Conservation (phyloP, 2,888 invertebrate genomes). For the Aporophyla nigra region DNA sequence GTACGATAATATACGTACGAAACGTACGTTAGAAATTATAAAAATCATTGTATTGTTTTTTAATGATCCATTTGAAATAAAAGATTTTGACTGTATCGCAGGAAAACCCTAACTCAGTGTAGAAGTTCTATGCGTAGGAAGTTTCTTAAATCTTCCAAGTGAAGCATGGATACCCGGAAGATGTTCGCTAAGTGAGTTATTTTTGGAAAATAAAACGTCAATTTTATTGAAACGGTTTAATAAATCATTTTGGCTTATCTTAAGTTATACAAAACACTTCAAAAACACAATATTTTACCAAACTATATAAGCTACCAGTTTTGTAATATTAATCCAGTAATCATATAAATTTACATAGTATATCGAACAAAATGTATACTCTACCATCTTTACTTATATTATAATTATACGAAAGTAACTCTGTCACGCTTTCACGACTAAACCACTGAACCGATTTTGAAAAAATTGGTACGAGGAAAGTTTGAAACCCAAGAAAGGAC, state of each 20-base stretch:
- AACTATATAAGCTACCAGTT: background rate
- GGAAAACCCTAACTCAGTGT: background rate
- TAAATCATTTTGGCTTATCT: background rate
- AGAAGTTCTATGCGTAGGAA: too few species aligned
- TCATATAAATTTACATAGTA: too few species aligned
- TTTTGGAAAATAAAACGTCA: background rate
- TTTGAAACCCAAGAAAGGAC: too few species aligned
- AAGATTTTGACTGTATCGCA: too few species aligned
- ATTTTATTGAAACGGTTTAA: background rate
- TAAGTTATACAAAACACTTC: background rate
- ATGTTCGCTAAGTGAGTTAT: background rate
- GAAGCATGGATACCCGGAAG: background rate
- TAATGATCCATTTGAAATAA: background rate
- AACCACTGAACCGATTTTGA: too few species aligned
- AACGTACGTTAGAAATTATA: background rate
- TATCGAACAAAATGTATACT: too few species aligned
- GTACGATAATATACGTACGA: background rate
- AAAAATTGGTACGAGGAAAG: too few species aligned
- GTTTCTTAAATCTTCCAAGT: background rate
- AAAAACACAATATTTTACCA: background rate
- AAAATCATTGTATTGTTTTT: background rate
- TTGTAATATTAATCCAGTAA: too few species aligned
- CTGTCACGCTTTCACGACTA: too few species aligned
- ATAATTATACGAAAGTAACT: too few species aligned
- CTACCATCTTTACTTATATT: too few species aligned